A percentile compares a stretch with the other conserved stretches of the same genome.
Conservation (phyloP, 2,113 vertebrate genomes). For the Setophaga kirtlandii region DNA sequence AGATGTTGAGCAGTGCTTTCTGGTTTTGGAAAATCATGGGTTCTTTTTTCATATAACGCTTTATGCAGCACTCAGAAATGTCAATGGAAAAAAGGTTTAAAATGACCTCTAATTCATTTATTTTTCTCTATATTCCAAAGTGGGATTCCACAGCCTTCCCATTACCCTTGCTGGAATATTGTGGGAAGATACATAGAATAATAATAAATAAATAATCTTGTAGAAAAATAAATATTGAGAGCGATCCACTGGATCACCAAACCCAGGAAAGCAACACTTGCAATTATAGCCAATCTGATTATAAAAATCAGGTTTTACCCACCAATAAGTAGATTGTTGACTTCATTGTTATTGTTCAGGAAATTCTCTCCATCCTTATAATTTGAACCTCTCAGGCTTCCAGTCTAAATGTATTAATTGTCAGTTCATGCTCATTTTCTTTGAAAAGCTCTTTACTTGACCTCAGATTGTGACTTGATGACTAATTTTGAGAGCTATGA, state of each 20-base stretch:
- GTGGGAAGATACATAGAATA: background rate
- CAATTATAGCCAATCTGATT: background rate
- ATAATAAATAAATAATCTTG: background rate
- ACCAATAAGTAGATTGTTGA: background rate
- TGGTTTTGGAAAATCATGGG: background rate
- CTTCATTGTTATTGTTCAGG: background rate
- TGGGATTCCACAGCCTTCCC: background rate
- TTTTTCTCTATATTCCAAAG: background rate
- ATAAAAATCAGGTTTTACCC: background rate
- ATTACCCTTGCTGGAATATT: background rate
- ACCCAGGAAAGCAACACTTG: background rate
- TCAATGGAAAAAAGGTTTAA: background rate
- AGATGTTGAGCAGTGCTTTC: background rate
- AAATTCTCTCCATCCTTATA: background rate
- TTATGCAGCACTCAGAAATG: background rate
- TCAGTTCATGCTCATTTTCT: constrained; percentile 13
- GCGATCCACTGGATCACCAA: background rate
- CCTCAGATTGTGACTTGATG: constrained; percentile 9
- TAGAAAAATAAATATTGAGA: background rate
- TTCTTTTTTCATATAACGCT: background rate
- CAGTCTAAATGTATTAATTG: constrained; percentile 31
- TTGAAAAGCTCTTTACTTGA: constrained; percentile 33
- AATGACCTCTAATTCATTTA: accelerated
- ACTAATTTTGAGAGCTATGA: constrained; percentile 37
- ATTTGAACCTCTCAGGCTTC: background rate